These are phyloP conservation scores for Corapipo altera DNA, from an alignment of 2,113 vertebrate species.

Conservation along the genomic window DNA sequence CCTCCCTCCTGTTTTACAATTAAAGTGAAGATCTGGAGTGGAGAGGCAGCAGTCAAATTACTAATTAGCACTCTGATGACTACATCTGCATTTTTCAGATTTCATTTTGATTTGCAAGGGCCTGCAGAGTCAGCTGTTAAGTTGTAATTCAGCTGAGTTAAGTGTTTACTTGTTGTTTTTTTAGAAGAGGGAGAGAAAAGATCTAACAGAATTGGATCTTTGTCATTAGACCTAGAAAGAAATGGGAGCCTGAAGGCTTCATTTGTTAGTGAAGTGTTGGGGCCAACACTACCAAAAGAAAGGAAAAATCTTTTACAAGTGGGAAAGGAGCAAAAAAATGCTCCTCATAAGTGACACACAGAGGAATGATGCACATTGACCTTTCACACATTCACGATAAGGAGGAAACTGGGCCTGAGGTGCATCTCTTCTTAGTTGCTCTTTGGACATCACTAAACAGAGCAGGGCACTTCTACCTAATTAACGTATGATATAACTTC, in stretches of 20 bases:
- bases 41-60: constrained; percentile 20
- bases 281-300: background rate
- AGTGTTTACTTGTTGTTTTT: background rate
- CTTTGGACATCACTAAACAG: background rate
- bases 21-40: constrained; percentile 8
- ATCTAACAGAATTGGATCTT: background rate
- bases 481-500: background rate
- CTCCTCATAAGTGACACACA: background rate
- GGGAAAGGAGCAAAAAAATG: background rate
- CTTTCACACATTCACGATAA: background rate
- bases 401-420: background rate
- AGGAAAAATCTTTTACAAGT: background rate
- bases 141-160: constrained; percentile 17
- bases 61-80: constrained; percentile 46
- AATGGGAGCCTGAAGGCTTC: background rate
- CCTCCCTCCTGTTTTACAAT: background rate
- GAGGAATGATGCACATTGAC: background rate
- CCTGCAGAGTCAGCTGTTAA: constrained; percentile 36
- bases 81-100: constrained; percentile 38
- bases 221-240: background rate
- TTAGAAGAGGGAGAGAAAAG: background rate
- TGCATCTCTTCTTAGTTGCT: background rate
- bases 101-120: constrained; percentile 43
- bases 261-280: background rate
- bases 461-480: background rate